Base-by-base conservation (phyloP, 2,888 invertebrate species). In the Ophonus ardosiacus region DNA sequence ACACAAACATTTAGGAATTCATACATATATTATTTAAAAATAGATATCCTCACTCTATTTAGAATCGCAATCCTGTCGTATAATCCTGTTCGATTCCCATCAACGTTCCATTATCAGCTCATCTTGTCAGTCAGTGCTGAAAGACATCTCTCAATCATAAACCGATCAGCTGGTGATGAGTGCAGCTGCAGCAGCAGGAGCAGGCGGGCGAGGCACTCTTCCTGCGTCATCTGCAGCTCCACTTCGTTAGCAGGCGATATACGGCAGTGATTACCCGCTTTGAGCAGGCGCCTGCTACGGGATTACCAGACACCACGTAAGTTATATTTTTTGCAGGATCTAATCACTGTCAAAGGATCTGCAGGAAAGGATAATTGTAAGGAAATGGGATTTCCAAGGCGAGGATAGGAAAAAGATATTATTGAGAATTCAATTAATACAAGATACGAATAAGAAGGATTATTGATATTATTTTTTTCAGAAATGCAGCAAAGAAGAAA, bases 81-180 rank as follows among this genome's bases (percentile, higher is more conserved):
- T 51, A 51, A 51, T 51, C 43, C 43, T 51, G 10, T 51, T 51
- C 13, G 8, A 13, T 8, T 51, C 13, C 43, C 43, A 51, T 51
- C 43, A 51, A 13, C 43, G 43, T 51, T 51, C 43, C 43, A 51
- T 51, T 51, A 51, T 13, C 10, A 51, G 10, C 43, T 51, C 43
- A 51, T 51, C 43, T 51, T 51, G 43, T 51, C 43, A 51, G 10
- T 51, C 43, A 51, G 31, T 31, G 31, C 31, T 5, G 31, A 31
- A 68, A 18, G 51, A 59, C 83, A 57, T 21, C 40, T 61, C 83
- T 74, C 61, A 71, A 83, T 83, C 83, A 83, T 83, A 83, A 59
- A 83, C 83, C 68, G 76, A 83, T 83, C 74, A 83, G 61, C 38
- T 31, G 31, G 31, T 31, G 31, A 31, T 31, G 31, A 31, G 59